phyloP scores from a whole-genome alignment of 2,113 vertebrate species.

The Podarcis cretensis region DNA sequence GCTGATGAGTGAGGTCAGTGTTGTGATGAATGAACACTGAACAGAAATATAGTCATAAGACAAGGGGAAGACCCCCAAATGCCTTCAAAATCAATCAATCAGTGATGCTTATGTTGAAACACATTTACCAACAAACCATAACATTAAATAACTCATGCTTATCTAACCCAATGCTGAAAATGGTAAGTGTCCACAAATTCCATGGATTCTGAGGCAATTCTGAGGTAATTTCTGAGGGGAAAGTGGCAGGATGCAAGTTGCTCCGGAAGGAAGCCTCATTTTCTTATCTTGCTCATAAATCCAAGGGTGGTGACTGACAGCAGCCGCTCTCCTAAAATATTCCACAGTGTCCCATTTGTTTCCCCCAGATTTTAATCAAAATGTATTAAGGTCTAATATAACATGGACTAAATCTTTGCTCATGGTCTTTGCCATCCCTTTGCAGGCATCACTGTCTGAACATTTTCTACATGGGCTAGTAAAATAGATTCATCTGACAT shows the following conservation, averaged over 20 bases:
- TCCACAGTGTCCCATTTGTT: neutral
- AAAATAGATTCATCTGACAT: neutral
- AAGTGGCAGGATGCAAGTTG: neutral
- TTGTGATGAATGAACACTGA: no score
- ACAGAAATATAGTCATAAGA: no score
- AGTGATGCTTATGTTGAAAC: neutral
- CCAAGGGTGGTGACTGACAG: no score
- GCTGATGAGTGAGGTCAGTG: no score
- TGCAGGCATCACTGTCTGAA: neutral
- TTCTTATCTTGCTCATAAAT: no score
- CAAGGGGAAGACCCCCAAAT: no score
- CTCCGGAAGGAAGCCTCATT: no score
- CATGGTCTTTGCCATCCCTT: no score
- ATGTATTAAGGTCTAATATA: neutral
- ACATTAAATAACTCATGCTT: neutral
- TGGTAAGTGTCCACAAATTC: neutral
- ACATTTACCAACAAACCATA: neutral
- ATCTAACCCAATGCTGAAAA: neutral
- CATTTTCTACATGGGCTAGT: neutral
- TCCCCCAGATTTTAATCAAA: neutral
- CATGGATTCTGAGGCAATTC: no score
- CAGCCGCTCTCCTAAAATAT: no score
- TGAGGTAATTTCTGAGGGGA: neutral
- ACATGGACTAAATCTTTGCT: neutral
- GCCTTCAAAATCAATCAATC: no score